Base-by-base conservation (phyloP, 2,797 vertebrate species). In the Choloepus didactylus region DNA sequence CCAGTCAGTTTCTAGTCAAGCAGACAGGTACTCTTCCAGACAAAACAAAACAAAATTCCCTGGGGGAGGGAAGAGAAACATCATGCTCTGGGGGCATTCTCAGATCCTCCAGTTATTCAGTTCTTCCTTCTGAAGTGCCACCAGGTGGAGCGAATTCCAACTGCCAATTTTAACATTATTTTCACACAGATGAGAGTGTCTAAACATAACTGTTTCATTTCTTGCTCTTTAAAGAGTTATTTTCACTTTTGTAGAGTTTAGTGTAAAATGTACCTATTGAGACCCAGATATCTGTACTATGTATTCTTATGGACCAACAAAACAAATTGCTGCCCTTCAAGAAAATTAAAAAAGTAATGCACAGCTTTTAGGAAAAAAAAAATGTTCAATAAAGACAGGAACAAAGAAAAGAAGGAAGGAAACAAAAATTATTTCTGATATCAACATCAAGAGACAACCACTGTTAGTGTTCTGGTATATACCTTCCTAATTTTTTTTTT, bases 1-100 rank as follows among this genome's bases (percentile, higher is more conserved):
- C 25, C 31, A 66, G 66, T 79, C 23, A 60, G 51, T 81, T 69
- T 35, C 69, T 75, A 62, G 19, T 69, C 19, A 92, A 73, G 41
- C 66, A 88, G 67, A 90, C 64, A 81, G 46, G 31, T 70, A 95
- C 76, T 96, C 60, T 93, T 81, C 92, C 83, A 96, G 94, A 89
- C n/a, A 70, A 84, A 64, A 72, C 88, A 76, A 89, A 54, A 69
- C 38, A 91, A 46, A 83, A 69, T 38, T 80, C 73, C 70, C 8
- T 25, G 25, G 64, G 51, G 72, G 56, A 77, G 25, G 21, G 35
- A 92, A 86, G 59, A 90, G 69, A 96, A 80, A 86, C 59, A 85
- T 72, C 72, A 85, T 21, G 31, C 70, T 44, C 16, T 51, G 77
- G 51, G 70, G 49, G 38, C 11, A 46, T 66, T 89, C 82, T 85